These are phyloP conservation scores for Cyprinodon diabolis DNA, from an alignment of 2,797 vertebrate species.

Conservation along the genomic window DNA sequence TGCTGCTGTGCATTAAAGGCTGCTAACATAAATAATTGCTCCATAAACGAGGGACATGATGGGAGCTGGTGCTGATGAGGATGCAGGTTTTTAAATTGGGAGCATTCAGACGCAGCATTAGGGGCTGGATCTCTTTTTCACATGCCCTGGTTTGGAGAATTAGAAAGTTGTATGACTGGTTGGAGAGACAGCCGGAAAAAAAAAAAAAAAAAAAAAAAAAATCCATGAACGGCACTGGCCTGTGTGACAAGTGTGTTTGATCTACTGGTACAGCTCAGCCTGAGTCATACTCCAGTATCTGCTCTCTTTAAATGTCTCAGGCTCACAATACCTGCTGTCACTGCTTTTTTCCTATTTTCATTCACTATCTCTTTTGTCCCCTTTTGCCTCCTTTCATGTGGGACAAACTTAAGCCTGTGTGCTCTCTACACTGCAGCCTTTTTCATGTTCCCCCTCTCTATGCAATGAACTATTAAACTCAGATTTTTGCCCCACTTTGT, in stretches of 20 bases:
- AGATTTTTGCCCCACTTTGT: slow-evolving; percentile 60
- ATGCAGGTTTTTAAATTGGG: slow-evolving; percentile 1
- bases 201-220: slow-evolving; percentile 25
- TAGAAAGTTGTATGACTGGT: slow-evolving; percentile 34
- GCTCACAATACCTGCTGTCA: slow-evolving; percentile 49
- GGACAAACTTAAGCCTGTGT: slow-evolving; percentile 30
- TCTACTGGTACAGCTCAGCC: slow-evolving; percentile 47
- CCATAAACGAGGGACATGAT: slow-evolving; percentile 5
- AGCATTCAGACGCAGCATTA: background rate
- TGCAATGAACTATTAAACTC: slow-evolving; percentile 60
- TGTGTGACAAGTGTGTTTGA: slow-evolving; percentile 60
- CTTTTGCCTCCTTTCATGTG: slow-evolving; percentile 9
- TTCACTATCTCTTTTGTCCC: slow-evolving; percentile 15
- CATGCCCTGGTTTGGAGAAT: slow-evolving; percentile 15
- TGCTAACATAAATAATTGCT: background rate
- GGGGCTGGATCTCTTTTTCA: background rate
- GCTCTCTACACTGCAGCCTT: slow-evolving; percentile 27
- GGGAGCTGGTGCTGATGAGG: slow-evolving; percentile 14
- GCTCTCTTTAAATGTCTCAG: slow-evolving; percentile 60
- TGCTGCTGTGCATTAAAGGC: slow-evolving; percentile 24
- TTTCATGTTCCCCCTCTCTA: slow-evolving; percentile 36
- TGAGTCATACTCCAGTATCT: slow-evolving; percentile 68
- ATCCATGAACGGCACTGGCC: slow-evolving; percentile 50
- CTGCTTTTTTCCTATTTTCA: slow-evolving; percentile 33
- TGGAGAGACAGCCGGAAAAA: background rate